phyloP scores from a whole-genome alignment of 2,797 vertebrate genomes.

The Sebastiscus tertius region DNA sequence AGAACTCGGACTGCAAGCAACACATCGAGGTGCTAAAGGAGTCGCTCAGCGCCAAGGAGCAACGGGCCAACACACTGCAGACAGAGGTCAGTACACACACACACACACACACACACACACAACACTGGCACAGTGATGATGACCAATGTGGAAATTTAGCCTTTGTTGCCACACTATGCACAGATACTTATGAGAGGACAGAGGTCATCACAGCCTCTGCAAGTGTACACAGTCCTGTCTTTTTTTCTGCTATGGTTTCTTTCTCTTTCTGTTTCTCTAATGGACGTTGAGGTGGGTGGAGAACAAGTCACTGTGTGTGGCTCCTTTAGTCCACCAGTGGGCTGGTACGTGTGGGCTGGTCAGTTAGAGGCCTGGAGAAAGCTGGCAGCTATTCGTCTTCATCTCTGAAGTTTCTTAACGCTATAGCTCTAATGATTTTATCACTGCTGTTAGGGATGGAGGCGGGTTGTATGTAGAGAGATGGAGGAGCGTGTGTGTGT shows the following conservation, averaged over 20 bases:
- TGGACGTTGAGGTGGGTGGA: constrained; percentile 36
- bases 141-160: background rate
- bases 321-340: constrained; percentile 41
- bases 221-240: background rate
- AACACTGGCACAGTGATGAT: background rate
- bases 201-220: background rate
- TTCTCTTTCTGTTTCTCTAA: constrained; percentile 20
- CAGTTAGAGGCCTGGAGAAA: constrained; percentile 51
- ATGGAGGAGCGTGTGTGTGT: constrained; percentile 10
- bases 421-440: constrained; percentile 77
- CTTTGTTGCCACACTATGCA: background rate
- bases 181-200: background rate
- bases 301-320: constrained; percentile 41
- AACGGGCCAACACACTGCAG: constrained; percentile 95
- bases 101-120: background rate
- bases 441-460: constrained; percentile 55
- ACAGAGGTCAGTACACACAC: constrained; percentile 89
- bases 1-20: constrained; percentile 99
- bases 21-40: constrained; percentile 99
- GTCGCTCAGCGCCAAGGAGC: constrained; percentile 98
- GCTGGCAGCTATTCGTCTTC: constrained; percentile 65
- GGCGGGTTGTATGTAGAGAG: constrained; percentile 18
- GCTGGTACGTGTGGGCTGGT: constrained; percentile 45
- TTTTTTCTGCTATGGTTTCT: constrained; percentile 11
- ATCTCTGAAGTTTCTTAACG: constrained; percentile 74